phyloP scores from a whole-genome alignment of 2,888 invertebrate species.

The Metopia argyrocephala region DNA sequence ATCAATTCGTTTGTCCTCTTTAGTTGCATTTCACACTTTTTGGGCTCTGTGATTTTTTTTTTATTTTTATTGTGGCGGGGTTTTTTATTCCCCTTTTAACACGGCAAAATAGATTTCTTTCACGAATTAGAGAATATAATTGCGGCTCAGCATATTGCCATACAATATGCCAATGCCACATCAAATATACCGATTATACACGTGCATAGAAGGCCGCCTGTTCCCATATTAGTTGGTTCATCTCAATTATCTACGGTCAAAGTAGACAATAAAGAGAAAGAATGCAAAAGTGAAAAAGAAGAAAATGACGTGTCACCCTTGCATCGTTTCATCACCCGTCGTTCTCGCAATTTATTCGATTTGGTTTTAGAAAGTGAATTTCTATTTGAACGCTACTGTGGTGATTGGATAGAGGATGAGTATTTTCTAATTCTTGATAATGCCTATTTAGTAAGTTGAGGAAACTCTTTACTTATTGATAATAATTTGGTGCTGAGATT shows the following conservation, averaged over 20 bases:
- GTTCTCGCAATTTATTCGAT: slow-evolving; percentile 70
- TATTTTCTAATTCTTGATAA: slow-evolving; percentile 73
- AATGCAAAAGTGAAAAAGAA: not conserved
- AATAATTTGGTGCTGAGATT: not conserved
- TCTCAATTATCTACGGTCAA: not conserved
- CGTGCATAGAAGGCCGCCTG: slow-evolving; percentile 10
- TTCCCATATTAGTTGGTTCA: not conserved
- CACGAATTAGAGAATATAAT: slow-evolving; percentile 70
- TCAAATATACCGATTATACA: slow-evolving; percentile 18
- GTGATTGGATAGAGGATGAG: slow-evolving; percentile 75
- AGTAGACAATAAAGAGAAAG: not conserved
- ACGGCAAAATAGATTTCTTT: slow-evolving; percentile 74
- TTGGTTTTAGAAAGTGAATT: slow-evolving; percentile 73
- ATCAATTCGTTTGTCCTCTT: slow-evolving; percentile 38
- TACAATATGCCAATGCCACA: slow-evolving; percentile 56
- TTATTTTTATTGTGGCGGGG: slow-evolving; percentile 5
- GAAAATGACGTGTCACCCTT: slow-evolving; percentile 1
- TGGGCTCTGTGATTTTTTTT: slow-evolving; percentile 6
- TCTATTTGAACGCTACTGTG: slow-evolving; percentile 71
- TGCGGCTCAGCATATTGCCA: slow-evolving; percentile 64
- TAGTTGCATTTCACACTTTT: slow-evolving; percentile 38
- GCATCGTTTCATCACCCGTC: not conserved
- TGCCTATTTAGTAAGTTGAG: slow-evolving; percentile 74
- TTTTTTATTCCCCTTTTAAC: slow-evolving; percentile 13
- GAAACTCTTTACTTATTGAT: not conserved